Evolutionary conservation across 2,797 vertebrate species (phyloP).

Genomic region (Adelosebastes latens): DNA sequence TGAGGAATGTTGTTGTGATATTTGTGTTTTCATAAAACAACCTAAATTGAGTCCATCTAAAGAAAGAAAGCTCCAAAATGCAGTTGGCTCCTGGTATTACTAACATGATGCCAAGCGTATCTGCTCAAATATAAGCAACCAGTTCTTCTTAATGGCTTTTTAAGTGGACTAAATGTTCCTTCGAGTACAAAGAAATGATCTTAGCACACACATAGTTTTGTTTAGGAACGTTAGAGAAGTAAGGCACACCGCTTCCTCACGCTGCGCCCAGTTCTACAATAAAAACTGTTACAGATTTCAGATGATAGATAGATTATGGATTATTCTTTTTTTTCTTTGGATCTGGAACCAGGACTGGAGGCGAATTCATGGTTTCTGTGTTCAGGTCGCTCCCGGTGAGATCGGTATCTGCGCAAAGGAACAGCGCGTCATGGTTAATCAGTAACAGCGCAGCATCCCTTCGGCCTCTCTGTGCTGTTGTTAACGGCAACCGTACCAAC

Average conservation of each 20-base stretch:
- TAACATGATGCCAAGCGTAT: neutral
- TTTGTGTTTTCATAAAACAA: conserved; percentile 28
- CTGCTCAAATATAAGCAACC: conserved; percentile 1
- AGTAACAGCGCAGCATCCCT: neutral
- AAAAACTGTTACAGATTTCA: neutral
- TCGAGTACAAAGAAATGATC: neutral
- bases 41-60: neutral
- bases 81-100: neutral
- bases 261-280: neutral
- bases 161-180: conserved; percentile 17
- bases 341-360: neutral
- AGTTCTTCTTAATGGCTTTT: conserved; percentile 9
- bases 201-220: no score
- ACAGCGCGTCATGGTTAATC: neutral
- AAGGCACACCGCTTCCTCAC: neutral
- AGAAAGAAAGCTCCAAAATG: neutral
- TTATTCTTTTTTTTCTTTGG: neutral
- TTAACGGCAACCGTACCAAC: neutral
- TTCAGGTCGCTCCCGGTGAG: neutral
- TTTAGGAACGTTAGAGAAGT: no score
- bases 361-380: neutral
- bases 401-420: conserved; percentile 1
- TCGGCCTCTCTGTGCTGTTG: neutral
- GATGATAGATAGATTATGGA: neutral
- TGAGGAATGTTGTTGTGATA: neutral